Conservation (phyloP, 1,140 invertebrate species). For the Drosophila hydei region DNA sequence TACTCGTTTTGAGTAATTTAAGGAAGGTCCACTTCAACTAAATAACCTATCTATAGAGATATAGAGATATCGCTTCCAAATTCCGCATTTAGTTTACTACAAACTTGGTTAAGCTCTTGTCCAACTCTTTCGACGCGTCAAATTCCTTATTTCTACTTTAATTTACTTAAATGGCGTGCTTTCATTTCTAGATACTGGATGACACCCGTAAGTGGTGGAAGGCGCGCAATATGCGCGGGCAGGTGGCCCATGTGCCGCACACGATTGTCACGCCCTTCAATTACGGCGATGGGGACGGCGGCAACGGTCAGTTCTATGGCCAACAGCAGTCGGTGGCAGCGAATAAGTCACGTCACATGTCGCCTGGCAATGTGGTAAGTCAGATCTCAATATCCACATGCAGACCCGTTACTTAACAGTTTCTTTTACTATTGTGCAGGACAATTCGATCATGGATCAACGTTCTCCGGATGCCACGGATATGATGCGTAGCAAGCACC, state of each 20-base stretch:
- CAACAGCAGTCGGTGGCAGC: conserved; percentile 53
- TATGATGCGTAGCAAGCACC: conserved; percentile 93
- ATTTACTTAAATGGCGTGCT: neutral
- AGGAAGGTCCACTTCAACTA: no score
- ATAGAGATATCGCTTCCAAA: no score
- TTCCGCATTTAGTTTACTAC: no score
- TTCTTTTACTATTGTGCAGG: conserved; percentile 65
- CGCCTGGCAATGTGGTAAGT: conserved; percentile 29
- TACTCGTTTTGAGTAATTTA: no score
- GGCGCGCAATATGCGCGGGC: conserved; percentile 94
- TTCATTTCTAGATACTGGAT: conserved; percentile 91
- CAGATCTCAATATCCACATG: no score
- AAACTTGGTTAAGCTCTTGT: neutral
- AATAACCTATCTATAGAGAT: no score
- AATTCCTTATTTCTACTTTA: no score
- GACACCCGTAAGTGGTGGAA: conserved; percentile 99
- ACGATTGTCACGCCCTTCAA: conserved; percentile 94
- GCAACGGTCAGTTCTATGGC: conserved; percentile 86
- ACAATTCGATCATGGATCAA: conserved; percentile 82
- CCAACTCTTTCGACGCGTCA: neutral
- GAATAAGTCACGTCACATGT: conserved; percentile 54
- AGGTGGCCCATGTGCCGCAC: conserved; percentile 97
- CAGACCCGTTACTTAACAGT: neutral
- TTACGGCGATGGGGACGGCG: conserved; percentile 83
- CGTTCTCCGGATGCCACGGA: conserved; percentile 86